A percentile compares a stretch with the other conserved stretches of the same genome.
phyloP scores from a whole-genome alignment of 2,113 vertebrate genomes.

The Psilopsiagon aymara region DNA sequence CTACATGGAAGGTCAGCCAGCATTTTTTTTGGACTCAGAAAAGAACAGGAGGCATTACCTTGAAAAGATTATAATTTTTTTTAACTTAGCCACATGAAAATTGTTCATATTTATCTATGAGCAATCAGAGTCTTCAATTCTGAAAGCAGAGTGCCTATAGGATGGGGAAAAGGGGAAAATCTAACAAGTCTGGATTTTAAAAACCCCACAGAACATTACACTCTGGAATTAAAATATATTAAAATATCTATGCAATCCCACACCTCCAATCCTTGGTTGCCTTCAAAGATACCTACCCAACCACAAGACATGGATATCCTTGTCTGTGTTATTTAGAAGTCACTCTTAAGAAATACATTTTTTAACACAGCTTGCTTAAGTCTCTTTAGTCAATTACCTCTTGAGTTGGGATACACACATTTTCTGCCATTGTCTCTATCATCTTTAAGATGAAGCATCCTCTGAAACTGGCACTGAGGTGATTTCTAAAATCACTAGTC shows the following conservation, averaged over 20 bases:
- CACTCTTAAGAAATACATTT: background rate
- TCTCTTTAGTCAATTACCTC: background rate
- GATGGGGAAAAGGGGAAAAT: background rate
- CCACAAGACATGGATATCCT: background rate
- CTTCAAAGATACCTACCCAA: background rate
- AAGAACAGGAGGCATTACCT: background rate
- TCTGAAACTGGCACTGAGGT: background rate
- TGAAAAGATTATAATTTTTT: background rate
- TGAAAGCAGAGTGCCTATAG: background rate
- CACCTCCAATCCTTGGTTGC: background rate
- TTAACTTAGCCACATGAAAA: background rate
- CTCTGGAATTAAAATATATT: background rate
- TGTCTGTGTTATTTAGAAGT: background rate
- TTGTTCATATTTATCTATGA: background rate
- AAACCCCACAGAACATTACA: background rate
- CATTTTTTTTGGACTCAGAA: background rate
- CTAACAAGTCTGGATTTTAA: background rate
- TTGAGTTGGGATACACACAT: background rate
- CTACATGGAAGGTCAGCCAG: background rate
- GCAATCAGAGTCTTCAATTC: fast-evolving
- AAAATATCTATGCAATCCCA: fast-evolving
- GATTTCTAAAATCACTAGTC: background rate
- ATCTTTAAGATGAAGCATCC: background rate
- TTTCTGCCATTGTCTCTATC: background rate
- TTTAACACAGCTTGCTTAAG: background rate